Conservation (phyloP, 2,888 invertebrate species). For the Cristatella mucedo region DNA sequence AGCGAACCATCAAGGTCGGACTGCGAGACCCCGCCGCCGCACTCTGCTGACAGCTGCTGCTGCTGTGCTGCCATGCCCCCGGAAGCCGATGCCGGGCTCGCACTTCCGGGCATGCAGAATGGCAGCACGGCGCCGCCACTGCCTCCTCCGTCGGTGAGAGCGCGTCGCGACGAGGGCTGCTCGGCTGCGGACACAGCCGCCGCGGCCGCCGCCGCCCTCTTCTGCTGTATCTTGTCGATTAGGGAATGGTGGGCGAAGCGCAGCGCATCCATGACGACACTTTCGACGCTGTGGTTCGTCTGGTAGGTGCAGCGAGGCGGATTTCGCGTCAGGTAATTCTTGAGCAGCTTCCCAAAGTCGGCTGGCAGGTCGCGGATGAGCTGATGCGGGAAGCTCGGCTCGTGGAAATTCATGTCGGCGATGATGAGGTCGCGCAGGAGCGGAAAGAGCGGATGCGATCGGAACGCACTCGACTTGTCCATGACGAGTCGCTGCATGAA, state of each 20-base stretch:
- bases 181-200: too few species aligned
- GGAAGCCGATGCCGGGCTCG: too few species aligned
- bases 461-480: constrained; percentile 31
- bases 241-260: constrained; percentile 33
- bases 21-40: too few species aligned
- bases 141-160: too few species aligned
- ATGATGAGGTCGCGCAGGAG: constrained; percentile 35
- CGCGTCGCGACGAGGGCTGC: too few species aligned
- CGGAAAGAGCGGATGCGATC: constrained; percentile 35
- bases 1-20: too few species aligned
- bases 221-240: constrained; percentile 23
- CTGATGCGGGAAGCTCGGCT: constrained; percentile 32
- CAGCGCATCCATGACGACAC: constrained; percentile 35
- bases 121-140: too few species aligned
- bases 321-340: constrained; percentile 33
- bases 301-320: constrained; percentile 28
- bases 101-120: too few species aligned
- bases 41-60: too few species aligned
- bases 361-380: constrained; percentile 32
- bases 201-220: too few species aligned
- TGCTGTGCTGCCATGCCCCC: too few species aligned
- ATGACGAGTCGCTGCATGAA: constrained; percentile 33
- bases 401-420: constrained; percentile 36
- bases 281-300: constrained; percentile 30
- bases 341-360: constrained; percentile 23